Percentiles rank a stretch among this genome's conserved stretches.
phyloP scores from a whole-genome alignment of 2,888 invertebrate species.

The Cistogaster globosa region DNA sequence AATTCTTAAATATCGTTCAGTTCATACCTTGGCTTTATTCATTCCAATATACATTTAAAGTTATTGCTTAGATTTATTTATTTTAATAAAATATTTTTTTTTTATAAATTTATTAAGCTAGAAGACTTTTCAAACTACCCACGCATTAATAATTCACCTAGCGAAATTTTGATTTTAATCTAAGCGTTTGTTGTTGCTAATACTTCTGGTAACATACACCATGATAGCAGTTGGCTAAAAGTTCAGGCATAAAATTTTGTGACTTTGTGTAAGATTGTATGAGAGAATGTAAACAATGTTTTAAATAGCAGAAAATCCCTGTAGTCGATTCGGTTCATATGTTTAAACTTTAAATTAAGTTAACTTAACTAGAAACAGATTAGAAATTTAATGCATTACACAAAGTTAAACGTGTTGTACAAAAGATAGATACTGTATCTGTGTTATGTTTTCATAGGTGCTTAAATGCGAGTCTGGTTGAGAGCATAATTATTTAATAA shows the following conservation, averaged over 20 bases:
- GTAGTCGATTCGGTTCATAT: slow-evolving; percentile 22
- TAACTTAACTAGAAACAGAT: slow-evolving; percentile 55
- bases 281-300: background rate
- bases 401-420: background rate
- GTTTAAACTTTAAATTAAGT: slow-evolving; percentile 52
- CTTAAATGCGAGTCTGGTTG: background rate
- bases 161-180: slow-evolving; percentile 24
- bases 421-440: background rate
- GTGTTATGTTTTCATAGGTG: slow-evolving; percentile 5
- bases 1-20: too few relatives aligned
- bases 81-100: too few relatives aligned
- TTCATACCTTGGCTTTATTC: too few relatives aligned
- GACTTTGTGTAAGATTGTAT: too few relatives aligned
- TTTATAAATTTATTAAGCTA: too few relatives aligned
- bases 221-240: background rate
- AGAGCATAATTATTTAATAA: slow-evolving; percentile 19
- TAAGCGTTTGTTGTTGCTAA: slow-evolving; percentile 33
- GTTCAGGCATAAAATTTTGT: background rate
- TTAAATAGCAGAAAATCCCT: slow-evolving; percentile 7
- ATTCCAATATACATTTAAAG: too few relatives aligned
- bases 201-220: slow-evolving; percentile 24
- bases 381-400: slow-evolving; percentile 27
- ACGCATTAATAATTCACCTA: background rate
- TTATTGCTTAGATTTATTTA: too few relatives aligned
- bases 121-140: background rate